phyloP scores from a whole-genome alignment of 2,797 vertebrate genomes.

The Acanthornis magna region DNA sequence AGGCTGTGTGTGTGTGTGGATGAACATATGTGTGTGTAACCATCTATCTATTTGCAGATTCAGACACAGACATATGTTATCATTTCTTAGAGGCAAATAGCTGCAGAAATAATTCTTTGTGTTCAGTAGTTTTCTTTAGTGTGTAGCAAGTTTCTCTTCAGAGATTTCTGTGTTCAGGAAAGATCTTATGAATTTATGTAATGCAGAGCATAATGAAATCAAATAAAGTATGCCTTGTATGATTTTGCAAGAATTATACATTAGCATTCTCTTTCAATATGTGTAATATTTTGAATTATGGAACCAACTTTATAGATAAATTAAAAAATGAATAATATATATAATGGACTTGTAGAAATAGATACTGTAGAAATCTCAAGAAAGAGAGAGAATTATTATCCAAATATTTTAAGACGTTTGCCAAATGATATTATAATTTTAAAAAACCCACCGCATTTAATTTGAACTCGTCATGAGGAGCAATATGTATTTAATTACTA shows the following conservation, averaged over 20 bases:
- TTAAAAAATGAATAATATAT: not conserved
- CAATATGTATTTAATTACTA: not conserved
- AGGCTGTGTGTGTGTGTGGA: conserved; percentile 41
- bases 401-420: not conserved
- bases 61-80: conserved; percentile 67
- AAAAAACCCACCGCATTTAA: not conserved
- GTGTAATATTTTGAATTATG: not conserved
- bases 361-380: not conserved
- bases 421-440: not conserved
- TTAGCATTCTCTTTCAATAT: not conserved
- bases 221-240: conserved; percentile 22
- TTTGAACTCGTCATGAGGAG: not conserved
- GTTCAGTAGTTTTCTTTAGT: conserved; percentile 34
- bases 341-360: not conserved
- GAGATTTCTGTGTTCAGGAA: conserved; percentile 14
- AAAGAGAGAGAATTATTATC: not conserved
- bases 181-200: not conserved
- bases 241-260: conserved; percentile 10
- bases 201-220: conserved; percentile 15
- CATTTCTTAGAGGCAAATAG: conserved; percentile 54
- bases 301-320: not conserved
- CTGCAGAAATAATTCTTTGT: conserved; percentile 56
- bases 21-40: conserved; percentile 65
- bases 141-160: conserved; percentile 17
- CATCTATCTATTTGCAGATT: conserved; percentile 55